Evolutionary conservation across 2,888 invertebrate species (phyloP).

Genomic region (Deilephila porcellus): DNA sequence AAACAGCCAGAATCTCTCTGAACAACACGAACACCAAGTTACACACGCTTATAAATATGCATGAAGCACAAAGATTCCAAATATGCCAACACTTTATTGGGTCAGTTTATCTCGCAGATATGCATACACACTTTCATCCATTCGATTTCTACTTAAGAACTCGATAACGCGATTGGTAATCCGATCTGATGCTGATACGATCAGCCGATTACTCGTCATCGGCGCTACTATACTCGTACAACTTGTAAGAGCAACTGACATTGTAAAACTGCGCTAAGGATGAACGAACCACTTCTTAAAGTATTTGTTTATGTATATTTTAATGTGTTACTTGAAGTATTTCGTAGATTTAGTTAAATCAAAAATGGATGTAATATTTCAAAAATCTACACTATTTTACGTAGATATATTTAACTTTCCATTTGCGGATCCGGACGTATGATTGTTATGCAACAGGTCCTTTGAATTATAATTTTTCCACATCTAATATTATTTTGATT

Average conservation of each 20-base stretch:
- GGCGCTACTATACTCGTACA: not conserved
- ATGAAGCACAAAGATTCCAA: not conserved
- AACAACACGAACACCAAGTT: not conserved
- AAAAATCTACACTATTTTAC: no score
- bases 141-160: slow-evolving; percentile 14
- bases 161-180: slow-evolving; percentile 18
- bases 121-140: slow-evolving; percentile 14
- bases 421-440: no score
- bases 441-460: no score
- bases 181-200: not conserved
- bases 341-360: no score
- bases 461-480: no score
- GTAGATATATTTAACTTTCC: no score
- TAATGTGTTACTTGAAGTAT: no score
- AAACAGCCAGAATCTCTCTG: not conserved
- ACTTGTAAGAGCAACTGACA: not conserved
- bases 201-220: not conserved
- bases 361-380: no score
- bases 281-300: not conserved
- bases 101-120: not conserved
- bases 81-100: not conserved
- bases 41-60: not conserved
- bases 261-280: not conserved
- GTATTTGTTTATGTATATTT: no score
- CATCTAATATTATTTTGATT: no score